phyloP scores from a whole-genome alignment of 2,113 vertebrate species.

The Dicaeum eximium region DNA sequence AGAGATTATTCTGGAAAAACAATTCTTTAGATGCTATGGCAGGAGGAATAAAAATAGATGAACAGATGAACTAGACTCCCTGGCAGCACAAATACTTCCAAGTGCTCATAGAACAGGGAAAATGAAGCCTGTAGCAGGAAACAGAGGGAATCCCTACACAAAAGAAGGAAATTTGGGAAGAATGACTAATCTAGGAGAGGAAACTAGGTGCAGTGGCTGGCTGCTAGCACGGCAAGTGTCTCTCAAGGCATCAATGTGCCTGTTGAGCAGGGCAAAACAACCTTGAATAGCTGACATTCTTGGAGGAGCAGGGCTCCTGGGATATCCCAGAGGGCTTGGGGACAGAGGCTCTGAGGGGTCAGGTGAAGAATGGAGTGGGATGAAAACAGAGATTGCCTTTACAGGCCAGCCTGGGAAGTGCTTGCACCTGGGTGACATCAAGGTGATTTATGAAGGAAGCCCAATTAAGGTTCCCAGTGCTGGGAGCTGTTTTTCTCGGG shows the following conservation, averaged over 20 bases:
- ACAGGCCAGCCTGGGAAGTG: background rate
- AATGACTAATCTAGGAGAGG: constrained; percentile 47
- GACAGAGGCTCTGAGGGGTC: background rate
- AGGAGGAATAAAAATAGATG: constrained; percentile 16
- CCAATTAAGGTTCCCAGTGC: background rate
- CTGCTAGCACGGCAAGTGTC: background rate
- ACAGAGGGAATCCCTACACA: constrained; percentile 56
- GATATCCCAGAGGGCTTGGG: background rate
- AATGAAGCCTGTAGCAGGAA: constrained; percentile 27
- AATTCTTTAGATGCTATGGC: background rate
- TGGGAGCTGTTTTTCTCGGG: background rate
- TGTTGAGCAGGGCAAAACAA: background rate
- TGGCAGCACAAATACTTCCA: background rate
- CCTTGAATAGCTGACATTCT: background rate
- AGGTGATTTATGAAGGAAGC: background rate
- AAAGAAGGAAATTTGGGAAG: constrained; percentile 69
- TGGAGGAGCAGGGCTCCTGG: background rate
- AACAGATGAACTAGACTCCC: background rate
- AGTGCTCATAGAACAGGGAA: background rate
- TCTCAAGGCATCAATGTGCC: background rate
- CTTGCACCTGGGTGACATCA: background rate
- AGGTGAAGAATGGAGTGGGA: rapidly evolving
- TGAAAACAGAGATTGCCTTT: background rate
- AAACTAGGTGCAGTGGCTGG: background rate
- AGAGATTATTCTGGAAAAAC: background rate